Evolutionary conservation across 2,888 invertebrate genomes (phyloP), one percentile per base, ranked within the genome.

Genomic region (Perizoma affinitatum): DNA sequence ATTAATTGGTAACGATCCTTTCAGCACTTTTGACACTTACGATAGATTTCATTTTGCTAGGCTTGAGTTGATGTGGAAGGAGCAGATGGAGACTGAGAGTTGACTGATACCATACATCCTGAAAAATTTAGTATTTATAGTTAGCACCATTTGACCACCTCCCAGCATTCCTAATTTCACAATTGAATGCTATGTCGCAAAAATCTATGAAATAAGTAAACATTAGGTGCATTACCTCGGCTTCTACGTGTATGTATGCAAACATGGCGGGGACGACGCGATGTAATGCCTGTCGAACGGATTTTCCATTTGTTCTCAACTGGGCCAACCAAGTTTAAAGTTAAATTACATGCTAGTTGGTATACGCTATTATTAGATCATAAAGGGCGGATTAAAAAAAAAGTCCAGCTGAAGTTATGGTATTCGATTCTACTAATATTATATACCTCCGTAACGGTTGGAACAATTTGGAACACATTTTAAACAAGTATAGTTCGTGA

Each of bases 201-300:
- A 74, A 89, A 85, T 88, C 81, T 82, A 89, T 89, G 88, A 90
- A 88, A 90, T 89, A 87, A 83, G 90, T 87, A 90, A 92, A 91
- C 86, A 91, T 78, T 82, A 77, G 78, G 78, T 86, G 83, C 89
- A 89, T 90, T 88, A 88, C 87, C 88, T 86, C 84, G 82, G 75
- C 77, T 79, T 77, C 45, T 50, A 58, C 49, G 46, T 8, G 50
- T 63, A 55, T 48, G 47, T 87, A 87, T 84, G 89, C 84, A 82
- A 87, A 84, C 83, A 83, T 73, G 70, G 75, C 77, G 73, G 71
- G 51, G 72, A 67, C 81, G 73, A 84, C 4, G 50, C 40, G 48
- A 55, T 86, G 90, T 89, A 90, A 90, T 80, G 72, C 74, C 75
- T 86, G 87, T 84, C 87, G 85, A 87, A 83, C 84, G 82, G 83